These are phyloP conservation scores for Pristionchus arcanus DNA, from an alignment of 2,888 invertebrate genomes.

Conservation along the genomic window DNA sequence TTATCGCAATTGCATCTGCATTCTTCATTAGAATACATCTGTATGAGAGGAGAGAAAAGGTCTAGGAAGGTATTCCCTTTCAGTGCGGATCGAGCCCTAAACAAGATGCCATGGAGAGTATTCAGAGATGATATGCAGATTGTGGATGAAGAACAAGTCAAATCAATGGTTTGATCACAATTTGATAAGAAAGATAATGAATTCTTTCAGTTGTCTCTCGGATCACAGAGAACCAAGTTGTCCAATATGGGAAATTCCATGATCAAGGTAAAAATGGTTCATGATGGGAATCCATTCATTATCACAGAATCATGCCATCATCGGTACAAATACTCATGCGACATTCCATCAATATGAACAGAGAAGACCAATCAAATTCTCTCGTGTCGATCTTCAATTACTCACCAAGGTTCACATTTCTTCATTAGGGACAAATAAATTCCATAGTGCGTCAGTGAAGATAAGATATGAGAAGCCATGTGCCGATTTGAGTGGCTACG, in stretches of 20 bases:
- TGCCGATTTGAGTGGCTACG: not conserved
- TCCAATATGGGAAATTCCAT: constrained; percentile 62
- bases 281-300: not conserved
- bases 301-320: constrained; percentile 71
- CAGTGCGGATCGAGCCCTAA: constrained; percentile 63
- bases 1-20: constrained; percentile 52
- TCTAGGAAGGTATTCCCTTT: not conserved
- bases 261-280: constrained; percentile 55
- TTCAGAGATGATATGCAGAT: constrained; percentile 64
- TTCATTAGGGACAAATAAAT: not conserved
- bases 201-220: constrained; percentile 62
- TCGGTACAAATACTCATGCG: constrained; percentile 71
- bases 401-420: constrained; percentile 61
- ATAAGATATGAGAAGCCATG: not conserved
- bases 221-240: constrained; percentile 64
- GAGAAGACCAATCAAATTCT: constrained; percentile 62
- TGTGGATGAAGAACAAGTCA: constrained; percentile 66
- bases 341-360: constrained; percentile 65
- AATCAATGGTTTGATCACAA: constrained; percentile 61
- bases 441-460: not conserved
- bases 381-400: constrained; percentile 61
- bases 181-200: not conserved
- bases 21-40: constrained; percentile 57
- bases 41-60: constrained; percentile 37
- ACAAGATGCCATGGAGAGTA: constrained; percentile 70